These are phyloP conservation scores for Platichthys flesus DNA, from an alignment of 2,113 vertebrate species.

Conservation along the genomic window DNA sequence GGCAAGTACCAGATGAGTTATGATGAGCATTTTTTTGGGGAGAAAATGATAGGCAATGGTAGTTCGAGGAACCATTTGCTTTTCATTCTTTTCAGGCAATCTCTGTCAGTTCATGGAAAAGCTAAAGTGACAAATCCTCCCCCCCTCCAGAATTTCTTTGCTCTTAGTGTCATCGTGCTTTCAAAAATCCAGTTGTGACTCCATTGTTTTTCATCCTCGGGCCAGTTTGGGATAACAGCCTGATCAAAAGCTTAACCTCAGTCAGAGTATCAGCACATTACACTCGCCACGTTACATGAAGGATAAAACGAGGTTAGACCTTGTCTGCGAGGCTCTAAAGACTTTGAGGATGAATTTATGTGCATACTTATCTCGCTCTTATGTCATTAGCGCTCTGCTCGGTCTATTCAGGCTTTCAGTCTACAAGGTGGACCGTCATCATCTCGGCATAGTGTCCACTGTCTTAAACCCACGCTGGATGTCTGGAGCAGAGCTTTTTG, in stretches of 20 bases:
- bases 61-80: constrained; percentile 24
- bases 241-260: constrained; percentile 70
- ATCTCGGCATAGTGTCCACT: constrained; percentile 24
- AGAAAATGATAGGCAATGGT: not conserved
- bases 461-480: constrained; percentile 23
- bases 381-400: constrained; percentile 56
- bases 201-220: constrained; percentile 60
- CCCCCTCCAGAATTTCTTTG: constrained; percentile 32
- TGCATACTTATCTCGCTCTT: constrained; percentile 49
- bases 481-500: constrained; percentile 36
- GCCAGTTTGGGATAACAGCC: constrained; percentile 62
- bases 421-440: constrained; percentile 38
- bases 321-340: constrained; percentile 51
- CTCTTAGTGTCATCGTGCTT: constrained; percentile 58
- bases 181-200: constrained; percentile 52
- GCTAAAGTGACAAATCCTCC: constrained; percentile 68
- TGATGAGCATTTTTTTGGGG: constrained; percentile 9
- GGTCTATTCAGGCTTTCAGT: constrained; percentile 36
- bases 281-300: constrained; percentile 27
- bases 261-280: constrained; percentile 61
- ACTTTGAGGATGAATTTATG: constrained; percentile 59
- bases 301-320: constrained; percentile 63
- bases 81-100: constrained; percentile 50
- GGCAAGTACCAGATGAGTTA: constrained; percentile 11
- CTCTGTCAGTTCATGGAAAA: constrained; percentile 41